These are phyloP conservation scores for Caradrina clavipalpis DNA, from an alignment of 2,888 invertebrate genomes.

Conservation along the genomic window DNA sequence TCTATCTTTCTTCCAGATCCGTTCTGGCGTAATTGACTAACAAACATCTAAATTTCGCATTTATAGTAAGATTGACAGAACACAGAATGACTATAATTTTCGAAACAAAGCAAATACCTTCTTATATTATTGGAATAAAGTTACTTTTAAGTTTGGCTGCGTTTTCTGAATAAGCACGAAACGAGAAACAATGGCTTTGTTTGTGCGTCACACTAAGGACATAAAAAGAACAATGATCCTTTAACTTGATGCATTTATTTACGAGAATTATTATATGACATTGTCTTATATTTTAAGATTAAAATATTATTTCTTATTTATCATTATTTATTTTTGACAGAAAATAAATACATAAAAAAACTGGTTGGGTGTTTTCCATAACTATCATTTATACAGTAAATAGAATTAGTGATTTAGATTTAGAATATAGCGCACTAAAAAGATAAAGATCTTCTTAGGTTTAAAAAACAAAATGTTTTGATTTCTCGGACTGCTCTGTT, in stretches of 20 bases:
- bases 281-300: not conserved
- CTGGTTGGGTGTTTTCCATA: not conserved
- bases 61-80: too few species aligned
- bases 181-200: conserved; percentile 13
- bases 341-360: not conserved
- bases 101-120: not conserved
- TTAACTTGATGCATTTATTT: not conserved
- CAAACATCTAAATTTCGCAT: too few species aligned
- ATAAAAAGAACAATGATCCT: not conserved
- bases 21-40: too few species aligned
- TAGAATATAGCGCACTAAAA: too few species aligned
- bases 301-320: not conserved
- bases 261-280: conserved; percentile 6
- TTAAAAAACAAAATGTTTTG: too few species aligned
- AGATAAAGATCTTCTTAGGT: too few species aligned
- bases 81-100: not conserved
- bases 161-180: not conserved
- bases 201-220: not conserved
- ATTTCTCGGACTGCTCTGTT: too few species aligned
- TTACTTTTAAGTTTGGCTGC: not conserved
- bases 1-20: too few species aligned
- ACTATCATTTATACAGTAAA: not conserved
- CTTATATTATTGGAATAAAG: not conserved
- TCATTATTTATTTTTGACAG: not conserved
- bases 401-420: not conserved